Conservation (phyloP, 2,797 vertebrate genomes). For the Poeciliopsis presidionis region DNA sequence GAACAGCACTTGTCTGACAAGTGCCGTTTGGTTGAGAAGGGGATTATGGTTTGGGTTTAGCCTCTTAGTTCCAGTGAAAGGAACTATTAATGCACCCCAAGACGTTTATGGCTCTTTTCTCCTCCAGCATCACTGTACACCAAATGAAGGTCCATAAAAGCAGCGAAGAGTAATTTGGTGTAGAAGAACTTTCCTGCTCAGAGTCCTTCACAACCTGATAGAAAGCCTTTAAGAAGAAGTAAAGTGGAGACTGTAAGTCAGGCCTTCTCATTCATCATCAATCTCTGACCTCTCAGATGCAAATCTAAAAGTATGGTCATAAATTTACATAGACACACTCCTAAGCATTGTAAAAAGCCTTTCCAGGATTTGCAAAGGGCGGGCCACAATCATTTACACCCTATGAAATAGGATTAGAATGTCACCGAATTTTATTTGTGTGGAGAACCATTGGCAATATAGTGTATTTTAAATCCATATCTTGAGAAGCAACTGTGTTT, state of each 20-base stretch:
- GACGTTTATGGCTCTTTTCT: background rate
- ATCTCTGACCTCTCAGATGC: background rate
- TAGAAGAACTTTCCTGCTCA: background rate
- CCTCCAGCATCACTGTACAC: background rate
- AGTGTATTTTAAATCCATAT: background rate
- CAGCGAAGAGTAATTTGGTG: background rate
- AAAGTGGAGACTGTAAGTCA: background rate
- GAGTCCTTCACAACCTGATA: background rate
- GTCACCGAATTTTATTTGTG: background rate
- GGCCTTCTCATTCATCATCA: background rate
- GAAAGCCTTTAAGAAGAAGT: background rate
- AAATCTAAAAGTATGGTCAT: background rate
- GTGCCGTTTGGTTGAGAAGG: background rate
- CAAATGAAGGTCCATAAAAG: background rate
- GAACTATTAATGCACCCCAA: background rate
- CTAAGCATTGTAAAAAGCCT: background rate
- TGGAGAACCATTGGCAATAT: background rate
- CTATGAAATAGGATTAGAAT: background rate
- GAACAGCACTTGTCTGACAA: background rate
- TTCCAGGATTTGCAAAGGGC: background rate
- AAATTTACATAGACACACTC: background rate
- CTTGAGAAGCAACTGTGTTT: background rate
- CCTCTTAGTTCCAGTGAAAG: background rate
- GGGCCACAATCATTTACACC: background rate
- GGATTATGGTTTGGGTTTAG: background rate